A percentile compares a stretch with the other conserved stretches of the same genome.
phyloP scores from a whole-genome alignment of 2,797 vertebrate species.

The Staurois parvus region DNA sequence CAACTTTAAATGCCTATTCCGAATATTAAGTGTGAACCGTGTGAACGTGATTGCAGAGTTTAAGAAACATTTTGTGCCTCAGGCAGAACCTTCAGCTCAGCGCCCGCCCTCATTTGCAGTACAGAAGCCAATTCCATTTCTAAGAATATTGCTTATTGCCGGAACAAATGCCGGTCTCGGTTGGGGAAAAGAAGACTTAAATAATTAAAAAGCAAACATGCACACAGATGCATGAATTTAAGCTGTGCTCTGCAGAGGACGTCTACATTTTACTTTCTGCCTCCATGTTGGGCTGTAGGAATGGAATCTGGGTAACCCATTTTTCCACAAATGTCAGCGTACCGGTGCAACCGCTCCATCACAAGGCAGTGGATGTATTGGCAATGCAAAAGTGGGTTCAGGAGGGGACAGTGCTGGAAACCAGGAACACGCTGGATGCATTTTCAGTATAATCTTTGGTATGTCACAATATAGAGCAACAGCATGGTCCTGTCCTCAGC shows the following conservation, averaged over 20 bases:
- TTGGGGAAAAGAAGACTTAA: background rate
- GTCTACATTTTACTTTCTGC: background rate
- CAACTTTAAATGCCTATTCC: background rate
- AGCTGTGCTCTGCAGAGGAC: background rate
- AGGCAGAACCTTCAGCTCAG: constrained; percentile 8
- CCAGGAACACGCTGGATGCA: too few relatives aligned
- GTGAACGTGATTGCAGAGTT: background rate
- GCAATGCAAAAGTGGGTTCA: too few relatives aligned
- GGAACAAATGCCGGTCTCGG: background rate
- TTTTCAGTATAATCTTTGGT: too few relatives aligned
- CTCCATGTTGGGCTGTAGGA: background rate
- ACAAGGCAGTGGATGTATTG: too few relatives aligned
- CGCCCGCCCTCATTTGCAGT: constrained; percentile 6
- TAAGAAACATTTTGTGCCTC: constrained; percentile 13
- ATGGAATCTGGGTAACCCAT: too few relatives aligned
- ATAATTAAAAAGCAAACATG: constrained; percentile 2
- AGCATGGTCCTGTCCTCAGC: too few relatives aligned
- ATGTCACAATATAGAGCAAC: too few relatives aligned
- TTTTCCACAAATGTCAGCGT: too few relatives aligned
- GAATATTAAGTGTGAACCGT: background rate
- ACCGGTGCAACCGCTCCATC: too few relatives aligned
- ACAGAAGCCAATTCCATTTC: background rate
- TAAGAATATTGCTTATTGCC: background rate
- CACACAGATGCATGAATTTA: background rate
- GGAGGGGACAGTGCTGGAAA: too few relatives aligned